Conservation (phyloP, 2,113 vertebrate genomes). For the Agapornis roseicollis region DNA sequence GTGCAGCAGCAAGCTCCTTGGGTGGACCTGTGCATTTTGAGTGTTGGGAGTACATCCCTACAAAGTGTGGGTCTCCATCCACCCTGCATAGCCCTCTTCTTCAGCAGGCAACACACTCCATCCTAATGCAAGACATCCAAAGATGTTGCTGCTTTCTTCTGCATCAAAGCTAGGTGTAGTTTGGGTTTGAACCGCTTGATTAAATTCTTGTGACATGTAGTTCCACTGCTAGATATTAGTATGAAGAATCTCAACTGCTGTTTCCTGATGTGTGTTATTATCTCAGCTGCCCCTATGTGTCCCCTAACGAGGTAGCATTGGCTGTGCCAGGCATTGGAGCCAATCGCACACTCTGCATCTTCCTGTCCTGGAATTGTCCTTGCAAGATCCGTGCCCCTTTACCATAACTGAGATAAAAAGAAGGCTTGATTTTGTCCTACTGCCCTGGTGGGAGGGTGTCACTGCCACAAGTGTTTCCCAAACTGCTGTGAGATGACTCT, state of each 20-base stretch:
- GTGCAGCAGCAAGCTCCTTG: background rate
- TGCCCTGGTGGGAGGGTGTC: background rate
- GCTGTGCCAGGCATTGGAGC: background rate
- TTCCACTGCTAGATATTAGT: background rate
- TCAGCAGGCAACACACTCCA: fast-evolving
- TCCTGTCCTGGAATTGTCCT: background rate
- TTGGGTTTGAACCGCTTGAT: background rate
- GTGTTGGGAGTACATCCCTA: background rate
- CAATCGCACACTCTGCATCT: fast-evolving
- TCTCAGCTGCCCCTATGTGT: fast-evolving
- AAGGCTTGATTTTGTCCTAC: background rate
- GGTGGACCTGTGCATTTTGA: background rate
- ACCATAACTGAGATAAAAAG: background rate
- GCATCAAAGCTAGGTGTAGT: background rate
- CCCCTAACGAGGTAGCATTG: background rate
- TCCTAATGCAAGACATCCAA: background rate
- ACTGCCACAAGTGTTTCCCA: background rate
- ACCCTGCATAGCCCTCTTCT: background rate
- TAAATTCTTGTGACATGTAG: background rate
- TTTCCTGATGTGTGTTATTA: background rate
- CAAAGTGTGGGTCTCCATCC: background rate
- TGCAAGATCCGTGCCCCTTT: background rate
- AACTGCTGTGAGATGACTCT: background rate
- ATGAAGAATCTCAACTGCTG: background rate
- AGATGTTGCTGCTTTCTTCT: background rate